Evolutionary conservation across 2,888 invertebrate genomes (phyloP), one percentile per base, ranked within the genome.

Genomic region (Tiliacea citrago): DNA sequence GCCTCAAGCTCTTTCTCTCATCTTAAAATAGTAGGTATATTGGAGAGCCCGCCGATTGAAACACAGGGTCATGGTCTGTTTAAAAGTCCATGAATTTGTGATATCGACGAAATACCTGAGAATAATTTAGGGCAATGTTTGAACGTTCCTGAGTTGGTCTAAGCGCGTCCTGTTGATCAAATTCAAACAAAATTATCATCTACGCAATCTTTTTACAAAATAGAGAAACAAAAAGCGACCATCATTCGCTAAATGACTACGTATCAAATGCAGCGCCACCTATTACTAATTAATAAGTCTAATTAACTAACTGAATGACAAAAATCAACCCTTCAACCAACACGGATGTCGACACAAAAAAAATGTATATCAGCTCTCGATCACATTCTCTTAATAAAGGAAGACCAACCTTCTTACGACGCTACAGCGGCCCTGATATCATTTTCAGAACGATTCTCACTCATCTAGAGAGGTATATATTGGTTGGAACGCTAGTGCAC

Each of bases 401-500:
- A 92, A 93, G 91, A 90, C 83, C 88, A 89, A 89, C 90, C 91
- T 90, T 90, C 88, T 86, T 86, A 88, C 75, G 83, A 70, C 13
- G 74, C 73, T 85, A 88, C 88, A 88, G 85, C 88, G 95, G 90
- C 95, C 95, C 89, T 96, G 95, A 95, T 95, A 94, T 92, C 88
- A 88, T 94, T 95, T 95, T 95, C 93, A 93, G 92, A 83, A 87
- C 89, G 91, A 89, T 89, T 92, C 92, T 91, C 91, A 88, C 91
- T 86, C 89, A 87, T 85, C 82, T 82, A 81, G 89, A 84, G 88
- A 87, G 92, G 92, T 96, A 96, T 96, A 96, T 92, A 91, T 82
- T 89, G 88, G 86, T 78, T 60, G 86, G 82, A 78, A 90, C 90
- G 90, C 91, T 85, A 81, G 81, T 77, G 85, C 83, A 85, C 92